Percentiles rank a stretch among this genome's conserved stretches.
Evolutionary conservation across 2,888 invertebrate species (phyloP).

Genomic region (Andrena flavipes): DNA sequence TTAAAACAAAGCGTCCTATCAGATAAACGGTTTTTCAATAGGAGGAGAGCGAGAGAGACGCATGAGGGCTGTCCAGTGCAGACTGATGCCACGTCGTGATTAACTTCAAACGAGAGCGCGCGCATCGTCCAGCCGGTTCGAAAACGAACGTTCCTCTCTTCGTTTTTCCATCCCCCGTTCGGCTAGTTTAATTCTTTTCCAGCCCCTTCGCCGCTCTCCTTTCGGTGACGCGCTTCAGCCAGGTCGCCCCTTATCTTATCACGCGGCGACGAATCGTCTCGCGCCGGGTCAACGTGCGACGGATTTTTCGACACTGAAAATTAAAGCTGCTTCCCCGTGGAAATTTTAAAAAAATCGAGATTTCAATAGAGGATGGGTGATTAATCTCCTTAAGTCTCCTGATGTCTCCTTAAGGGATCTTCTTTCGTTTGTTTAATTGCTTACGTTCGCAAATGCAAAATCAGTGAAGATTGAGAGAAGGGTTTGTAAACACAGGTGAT

Average conservation of each 20-base stretch:
- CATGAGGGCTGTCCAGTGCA: slow-evolving; percentile 85
- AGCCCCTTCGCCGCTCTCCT: slow-evolving; percentile 13
- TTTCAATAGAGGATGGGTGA: not conserved
- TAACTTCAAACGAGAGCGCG: slow-evolving; percentile 81
- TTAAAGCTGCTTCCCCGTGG: not conserved
- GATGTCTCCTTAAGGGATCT: too few species aligned
- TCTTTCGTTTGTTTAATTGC: too few species aligned
- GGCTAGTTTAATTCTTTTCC: not conserved
- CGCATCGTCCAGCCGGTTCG: slow-evolving; percentile 73
- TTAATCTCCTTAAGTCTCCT: too few species aligned
- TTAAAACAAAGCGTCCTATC: slow-evolving; percentile 83
- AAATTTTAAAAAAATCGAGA: not conserved
- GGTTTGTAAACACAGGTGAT: too few species aligned
- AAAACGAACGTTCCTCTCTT: slow-evolving; percentile 52
- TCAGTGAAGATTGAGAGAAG: too few species aligned
- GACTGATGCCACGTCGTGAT: slow-evolving; percentile 83
- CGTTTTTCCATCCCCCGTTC: not conserved
- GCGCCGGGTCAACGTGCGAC: slow-evolving; percentile 52
- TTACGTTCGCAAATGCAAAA: too few species aligned
- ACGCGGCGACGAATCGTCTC: slow-evolving; percentile 32
- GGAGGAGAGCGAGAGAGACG: slow-evolving; percentile 70
- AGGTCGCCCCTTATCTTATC: slow-evolving; percentile 55
- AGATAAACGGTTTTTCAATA: slow-evolving; percentile 83
- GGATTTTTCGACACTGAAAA: slow-evolving; percentile 30
- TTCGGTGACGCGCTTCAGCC: slow-evolving; percentile 12